phyloP scores from a whole-genome alignment of 2,113 vertebrate species.

The Cygnus buccinator region DNA sequence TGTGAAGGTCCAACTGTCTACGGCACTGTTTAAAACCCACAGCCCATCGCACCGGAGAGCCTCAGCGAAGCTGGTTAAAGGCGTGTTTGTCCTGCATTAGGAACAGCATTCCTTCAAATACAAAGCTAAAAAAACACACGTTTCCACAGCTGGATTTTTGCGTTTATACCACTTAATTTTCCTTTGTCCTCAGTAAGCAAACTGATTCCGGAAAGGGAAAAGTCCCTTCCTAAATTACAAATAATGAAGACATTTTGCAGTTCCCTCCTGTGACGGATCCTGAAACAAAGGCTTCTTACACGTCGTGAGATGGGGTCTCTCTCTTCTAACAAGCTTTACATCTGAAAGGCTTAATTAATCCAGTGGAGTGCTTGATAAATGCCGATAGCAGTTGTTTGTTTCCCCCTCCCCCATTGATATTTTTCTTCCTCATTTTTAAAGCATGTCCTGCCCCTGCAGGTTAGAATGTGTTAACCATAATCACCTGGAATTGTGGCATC shows the following conservation, averaged over 20 bases:
- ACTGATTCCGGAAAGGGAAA: not conserved
- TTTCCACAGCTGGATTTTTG: not conserved
- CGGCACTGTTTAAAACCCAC: rapidly evolving
- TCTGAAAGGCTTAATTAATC: constrained; percentile 39
- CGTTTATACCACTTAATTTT: not conserved
- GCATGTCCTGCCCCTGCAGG: not conserved
- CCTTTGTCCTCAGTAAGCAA: not conserved
- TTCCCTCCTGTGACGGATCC: not conserved
- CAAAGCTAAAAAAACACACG: not conserved
- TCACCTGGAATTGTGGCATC: not conserved
- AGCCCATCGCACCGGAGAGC: not conserved
- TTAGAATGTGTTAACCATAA: not conserved
- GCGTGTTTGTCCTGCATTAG: not conserved
- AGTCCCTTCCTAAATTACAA: constrained; percentile 19
- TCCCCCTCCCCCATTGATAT: not conserved
- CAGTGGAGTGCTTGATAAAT: constrained; percentile 30
- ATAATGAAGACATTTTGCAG: constrained; percentile 36
- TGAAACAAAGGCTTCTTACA: constrained; percentile 5
- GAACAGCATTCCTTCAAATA: not conserved
- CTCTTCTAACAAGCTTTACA: constrained; percentile 3
- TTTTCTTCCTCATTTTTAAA: not conserved
- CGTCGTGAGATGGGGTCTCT: not conserved
- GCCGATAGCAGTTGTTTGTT: not conserved
- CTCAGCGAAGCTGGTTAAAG: not conserved
- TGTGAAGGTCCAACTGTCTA: rapidly evolving